Conservation (phyloP, 2,113 vertebrate species). For the Plotosus lineatus region DNA sequence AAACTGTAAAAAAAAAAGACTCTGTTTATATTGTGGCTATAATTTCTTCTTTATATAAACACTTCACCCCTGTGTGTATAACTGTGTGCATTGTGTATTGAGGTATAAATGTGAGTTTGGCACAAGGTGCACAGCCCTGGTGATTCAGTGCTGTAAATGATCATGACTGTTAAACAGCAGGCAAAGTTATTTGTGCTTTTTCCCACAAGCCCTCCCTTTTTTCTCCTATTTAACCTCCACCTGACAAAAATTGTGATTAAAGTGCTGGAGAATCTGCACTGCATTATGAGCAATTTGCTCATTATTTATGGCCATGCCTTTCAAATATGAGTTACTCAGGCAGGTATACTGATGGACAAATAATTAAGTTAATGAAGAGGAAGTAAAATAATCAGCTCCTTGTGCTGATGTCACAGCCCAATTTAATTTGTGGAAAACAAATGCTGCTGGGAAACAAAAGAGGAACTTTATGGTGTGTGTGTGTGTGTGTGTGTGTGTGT, state of each 20-base stretch:
- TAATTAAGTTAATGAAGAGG: constrained; percentile 65
- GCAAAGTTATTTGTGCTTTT: constrained; percentile 26
- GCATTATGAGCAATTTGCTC: constrained; percentile 46
- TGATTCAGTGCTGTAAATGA: constrained; percentile 39
- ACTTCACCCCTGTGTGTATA: neutral
- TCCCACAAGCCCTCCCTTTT: constrained; percentile 31
- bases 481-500: constrained; percentile 44
- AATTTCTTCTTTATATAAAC: neutral
- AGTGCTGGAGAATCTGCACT: constrained; percentile 37
- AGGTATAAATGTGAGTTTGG: constrained; percentile 5
- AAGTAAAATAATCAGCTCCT: constrained; percentile 56
- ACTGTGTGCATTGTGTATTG: neutral
- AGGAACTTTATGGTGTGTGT: constrained; percentile 49
- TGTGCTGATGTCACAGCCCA: constrained; percentile 59
- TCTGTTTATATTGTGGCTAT: neutral
- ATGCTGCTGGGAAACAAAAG: constrained; percentile 49
- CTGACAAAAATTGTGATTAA: constrained; percentile 51
- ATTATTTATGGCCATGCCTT: constrained; percentile 57
- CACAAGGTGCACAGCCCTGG: neutral
- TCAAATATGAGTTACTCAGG: constrained; percentile 65
- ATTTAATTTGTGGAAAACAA: constrained; percentile 59
- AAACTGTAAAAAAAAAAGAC: constrained; percentile 9
- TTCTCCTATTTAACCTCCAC: constrained; percentile 48
- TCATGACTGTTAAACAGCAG: constrained; percentile 8
- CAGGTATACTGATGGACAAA: constrained; percentile 65